Conservation (phyloP, 2,797 vertebrate genomes). For the Orestias chungarensis region DNA sequence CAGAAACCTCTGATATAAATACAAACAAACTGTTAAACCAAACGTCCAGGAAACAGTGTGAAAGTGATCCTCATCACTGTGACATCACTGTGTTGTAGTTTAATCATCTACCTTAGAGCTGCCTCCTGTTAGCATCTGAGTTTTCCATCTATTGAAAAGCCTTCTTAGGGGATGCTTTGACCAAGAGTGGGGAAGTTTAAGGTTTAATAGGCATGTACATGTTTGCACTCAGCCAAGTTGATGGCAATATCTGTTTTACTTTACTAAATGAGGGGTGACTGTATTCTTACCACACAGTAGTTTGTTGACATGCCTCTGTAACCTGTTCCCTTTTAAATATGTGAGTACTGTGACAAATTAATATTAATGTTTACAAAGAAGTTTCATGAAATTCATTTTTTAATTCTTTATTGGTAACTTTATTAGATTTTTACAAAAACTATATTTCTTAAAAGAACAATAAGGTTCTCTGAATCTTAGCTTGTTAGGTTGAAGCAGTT, state of each 20-base stretch:
- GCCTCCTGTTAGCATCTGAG: no score
- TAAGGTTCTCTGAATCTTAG: neutral
- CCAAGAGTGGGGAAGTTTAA: neutral
- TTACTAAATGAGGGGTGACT: neutral
- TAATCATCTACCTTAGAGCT: no score
- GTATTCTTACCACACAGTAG: no score
- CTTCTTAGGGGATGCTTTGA: neutral
- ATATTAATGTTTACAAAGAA: neutral
- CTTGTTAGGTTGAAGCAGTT: conserved; percentile 1
- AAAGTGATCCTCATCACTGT: neutral
- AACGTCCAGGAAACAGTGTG: neutral
- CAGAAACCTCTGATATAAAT: neutral
- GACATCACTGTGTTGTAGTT: no score
- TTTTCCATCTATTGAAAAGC: neutral
- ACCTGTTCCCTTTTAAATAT: no score
- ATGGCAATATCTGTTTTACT: neutral
- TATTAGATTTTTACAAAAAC: neutral
- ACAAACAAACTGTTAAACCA: neutral
- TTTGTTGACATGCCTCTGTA: no score
- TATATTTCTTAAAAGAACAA: neutral
- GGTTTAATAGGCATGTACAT: neutral
- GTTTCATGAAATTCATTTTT: neutral
- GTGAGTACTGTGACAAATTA: neutral
- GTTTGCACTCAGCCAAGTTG: neutral
- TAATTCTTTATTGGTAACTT: no score